Percentiles rank a stretch among this genome's conserved stretches.
These are phyloP conservation scores for Miichthys miiuy DNA, from an alignment of 2,797 vertebrate species.

Conservation along the genomic window DNA sequence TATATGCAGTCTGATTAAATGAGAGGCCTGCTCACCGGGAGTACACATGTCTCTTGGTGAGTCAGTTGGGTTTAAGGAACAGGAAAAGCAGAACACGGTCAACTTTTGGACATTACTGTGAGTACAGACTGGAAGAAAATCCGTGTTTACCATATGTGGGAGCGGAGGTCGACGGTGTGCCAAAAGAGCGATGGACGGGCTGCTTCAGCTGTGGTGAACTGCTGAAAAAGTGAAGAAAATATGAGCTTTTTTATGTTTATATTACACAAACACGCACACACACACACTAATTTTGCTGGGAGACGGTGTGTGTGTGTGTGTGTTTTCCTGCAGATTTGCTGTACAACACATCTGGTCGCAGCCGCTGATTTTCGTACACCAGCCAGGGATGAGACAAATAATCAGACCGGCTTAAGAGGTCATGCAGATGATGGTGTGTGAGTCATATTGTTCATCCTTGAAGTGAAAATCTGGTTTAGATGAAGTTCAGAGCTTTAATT, in stretches of 20 bases:
- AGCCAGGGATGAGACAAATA: constrained; percentile 35
- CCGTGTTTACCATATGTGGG: constrained; percentile 72
- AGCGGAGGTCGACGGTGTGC: constrained; percentile 48
- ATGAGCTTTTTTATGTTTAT: neutral
- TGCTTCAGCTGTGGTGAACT: constrained; percentile 59
- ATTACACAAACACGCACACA: too few relatives aligned
- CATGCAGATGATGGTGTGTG: constrained; percentile 24
- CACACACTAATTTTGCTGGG: neutral
- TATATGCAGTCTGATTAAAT: constrained; percentile 46
- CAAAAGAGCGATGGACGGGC: constrained; percentile 59
- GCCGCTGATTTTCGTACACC: constrained; percentile 25
- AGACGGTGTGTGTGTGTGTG: neutral
- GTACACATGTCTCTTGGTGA: neutral
- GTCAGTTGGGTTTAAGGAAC: constrained; percentile 9
- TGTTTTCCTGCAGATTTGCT: constrained; percentile 10
- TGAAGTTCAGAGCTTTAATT: constrained; percentile 18
- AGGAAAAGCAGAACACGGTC: neutral
- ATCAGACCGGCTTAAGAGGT: constrained; percentile 31
- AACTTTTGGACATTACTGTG: neutral
- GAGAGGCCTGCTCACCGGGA: constrained; percentile 15
- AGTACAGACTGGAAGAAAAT: neutral
- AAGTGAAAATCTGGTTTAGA: constrained; percentile 44
- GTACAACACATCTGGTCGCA: constrained; percentile 49
- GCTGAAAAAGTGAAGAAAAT: constrained; percentile 63
- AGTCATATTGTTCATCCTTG: constrained; percentile 13